These are phyloP conservation scores for Ornithoptera alexandrae DNA, from an alignment of 2,888 invertebrate species.

Conservation along the genomic window DNA sequence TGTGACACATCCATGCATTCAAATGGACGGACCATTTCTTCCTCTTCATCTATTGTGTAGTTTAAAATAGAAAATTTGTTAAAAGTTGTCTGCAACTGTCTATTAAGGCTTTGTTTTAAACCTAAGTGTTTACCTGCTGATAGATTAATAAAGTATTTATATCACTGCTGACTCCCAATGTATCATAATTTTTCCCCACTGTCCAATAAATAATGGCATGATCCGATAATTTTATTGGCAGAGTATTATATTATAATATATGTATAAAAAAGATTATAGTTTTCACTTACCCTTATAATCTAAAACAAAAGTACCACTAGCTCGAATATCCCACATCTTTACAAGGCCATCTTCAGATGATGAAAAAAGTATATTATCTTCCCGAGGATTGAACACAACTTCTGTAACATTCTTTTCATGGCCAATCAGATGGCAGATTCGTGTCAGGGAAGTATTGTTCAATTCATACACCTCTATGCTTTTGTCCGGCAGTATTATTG, in stretches of 20 bases:
- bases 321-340: constrained; percentile 82
- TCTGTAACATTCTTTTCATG: constrained; percentile 75
- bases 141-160: too few relatives aligned
- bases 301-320: constrained; percentile 61
- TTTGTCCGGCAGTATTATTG: constrained; percentile 57
- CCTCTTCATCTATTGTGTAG: constrained; percentile 54
- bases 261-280: too few relatives aligned
- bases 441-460: constrained; percentile 49
- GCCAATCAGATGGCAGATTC: constrained; percentile 65
- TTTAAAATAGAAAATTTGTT: background rate
- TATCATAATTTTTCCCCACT: too few relatives aligned
- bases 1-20: constrained; percentile 87
- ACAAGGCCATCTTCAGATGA: constrained; percentile 79
- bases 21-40: constrained; percentile 75
- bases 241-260: too few relatives aligned
- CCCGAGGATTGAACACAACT: constrained; percentile 79
- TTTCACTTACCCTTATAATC: constrained; percentile 56
- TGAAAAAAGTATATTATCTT: constrained; percentile 80
- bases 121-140: too few relatives aligned
- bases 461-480: constrained; percentile 66
- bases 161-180: too few relatives aligned
- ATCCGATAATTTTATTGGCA: too few relatives aligned
- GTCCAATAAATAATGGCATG: too few relatives aligned
- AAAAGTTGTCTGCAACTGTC: background rate
- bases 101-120: background rate